Conservation (phyloP, 1,140 invertebrate species). For the Proctacanthus coquilletti region DNA sequence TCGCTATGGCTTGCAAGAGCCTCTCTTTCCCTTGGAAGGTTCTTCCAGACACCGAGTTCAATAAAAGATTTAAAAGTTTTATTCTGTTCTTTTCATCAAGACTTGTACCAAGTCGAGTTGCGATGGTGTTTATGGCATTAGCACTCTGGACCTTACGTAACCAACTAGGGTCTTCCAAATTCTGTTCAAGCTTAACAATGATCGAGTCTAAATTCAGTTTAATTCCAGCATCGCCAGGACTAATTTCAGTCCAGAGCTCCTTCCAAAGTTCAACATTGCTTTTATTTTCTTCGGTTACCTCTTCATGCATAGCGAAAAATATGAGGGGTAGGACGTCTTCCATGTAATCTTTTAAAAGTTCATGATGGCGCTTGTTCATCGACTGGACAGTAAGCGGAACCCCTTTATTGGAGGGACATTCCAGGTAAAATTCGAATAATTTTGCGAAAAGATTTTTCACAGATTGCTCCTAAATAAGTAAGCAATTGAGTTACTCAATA, state of each 20-base stretch:
- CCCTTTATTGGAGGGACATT: constrained; percentile 53
- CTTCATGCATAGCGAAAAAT: constrained; percentile 79
- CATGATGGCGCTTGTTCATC: constrained; percentile 67
- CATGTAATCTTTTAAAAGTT: constrained; percentile 66
- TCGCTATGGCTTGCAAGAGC: constrained; percentile 57
- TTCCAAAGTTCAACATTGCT: constrained; percentile 60
- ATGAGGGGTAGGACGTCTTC: constrained; percentile 61
- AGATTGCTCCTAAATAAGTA: constrained; percentile 43
- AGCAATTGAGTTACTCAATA: neutral
- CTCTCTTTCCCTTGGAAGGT: constrained; percentile 81
- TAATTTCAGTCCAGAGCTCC: constrained; percentile 78
- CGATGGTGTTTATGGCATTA: constrained; percentile 61
- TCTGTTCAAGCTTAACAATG: constrained; percentile 46
- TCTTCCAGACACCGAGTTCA: constrained; percentile 59
- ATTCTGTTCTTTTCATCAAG: constrained; percentile 50
- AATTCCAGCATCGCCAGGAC: constrained; percentile 70
- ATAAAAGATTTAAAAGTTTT: constrained; percentile 48
- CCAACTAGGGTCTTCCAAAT: constrained; percentile 71
- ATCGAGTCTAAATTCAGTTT: constrained; percentile 60
- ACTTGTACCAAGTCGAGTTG: constrained; percentile 49
- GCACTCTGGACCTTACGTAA: constrained; percentile 73
- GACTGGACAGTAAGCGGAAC: constrained; percentile 67
- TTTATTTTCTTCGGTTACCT: constrained; percentile 46
- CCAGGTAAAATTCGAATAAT: constrained; percentile 61
- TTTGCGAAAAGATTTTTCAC: constrained; percentile 73